These are phyloP conservation scores for Sturmia bella DNA, from an alignment of 2,888 invertebrate genomes.

Conservation along the genomic window DNA sequence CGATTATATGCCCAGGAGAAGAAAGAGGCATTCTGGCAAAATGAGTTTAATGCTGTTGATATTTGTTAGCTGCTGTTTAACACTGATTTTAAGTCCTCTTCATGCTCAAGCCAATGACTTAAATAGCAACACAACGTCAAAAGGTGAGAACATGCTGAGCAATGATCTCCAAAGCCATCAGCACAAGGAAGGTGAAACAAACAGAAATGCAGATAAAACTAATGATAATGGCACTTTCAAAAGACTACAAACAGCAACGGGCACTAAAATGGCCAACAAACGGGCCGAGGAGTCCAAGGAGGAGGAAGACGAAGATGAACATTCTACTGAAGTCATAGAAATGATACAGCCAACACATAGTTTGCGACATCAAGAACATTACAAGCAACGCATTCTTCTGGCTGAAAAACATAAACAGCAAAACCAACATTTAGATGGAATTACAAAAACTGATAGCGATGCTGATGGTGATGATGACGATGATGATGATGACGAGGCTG, in stretches of 20 bases:
- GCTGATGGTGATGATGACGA: slow-evolving; percentile 5
- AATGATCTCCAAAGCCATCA: slow-evolving; percentile 51
- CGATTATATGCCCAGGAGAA: slow-evolving; percentile 42
- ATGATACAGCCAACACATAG: slow-evolving; percentile 73
- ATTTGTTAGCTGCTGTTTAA: slow-evolving; percentile 59
- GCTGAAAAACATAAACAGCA: slow-evolving; percentile 69
- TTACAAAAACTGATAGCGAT: background rate
- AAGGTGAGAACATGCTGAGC: slow-evolving; percentile 60
- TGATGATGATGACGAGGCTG: slow-evolving; percentile 60
- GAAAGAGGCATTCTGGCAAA: slow-evolving; percentile 49
- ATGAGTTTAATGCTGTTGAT: slow-evolving; percentile 57
- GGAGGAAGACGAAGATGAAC: slow-evolving; percentile 47
- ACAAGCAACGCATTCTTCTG: slow-evolving; percentile 74
- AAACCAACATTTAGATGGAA: slow-evolving; percentile 54
- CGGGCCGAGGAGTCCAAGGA: background rate
- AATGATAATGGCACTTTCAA: slow-evolving; percentile 59
- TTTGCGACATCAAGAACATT: slow-evolving; percentile 76
- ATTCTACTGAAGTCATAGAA: slow-evolving; percentile 67
- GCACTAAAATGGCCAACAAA: background rate
- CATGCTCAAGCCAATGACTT: slow-evolving; percentile 49
- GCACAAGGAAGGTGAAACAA: slow-evolving; percentile 39
- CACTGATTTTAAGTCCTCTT: slow-evolving; percentile 50
- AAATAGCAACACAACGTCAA: slow-evolving; percentile 49
- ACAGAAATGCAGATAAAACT: slow-evolving; percentile 56
- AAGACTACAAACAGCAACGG: slow-evolving; percentile 16